Conservation (phyloP, 2,113 vertebrate species). For the Phaethon lepturus region DNA sequence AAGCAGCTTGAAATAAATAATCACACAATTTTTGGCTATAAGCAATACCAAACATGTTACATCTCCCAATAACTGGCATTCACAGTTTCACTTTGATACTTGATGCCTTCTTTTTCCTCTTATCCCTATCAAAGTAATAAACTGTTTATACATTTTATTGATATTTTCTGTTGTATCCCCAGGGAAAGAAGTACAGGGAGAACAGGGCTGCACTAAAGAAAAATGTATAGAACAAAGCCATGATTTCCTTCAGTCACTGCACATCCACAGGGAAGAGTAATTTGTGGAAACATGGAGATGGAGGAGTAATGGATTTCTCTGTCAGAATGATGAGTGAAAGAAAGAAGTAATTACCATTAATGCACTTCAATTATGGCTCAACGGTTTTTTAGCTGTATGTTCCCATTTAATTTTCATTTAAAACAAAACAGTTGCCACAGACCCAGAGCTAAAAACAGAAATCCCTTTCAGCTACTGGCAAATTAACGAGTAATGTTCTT, state of each 20-base stretch:
- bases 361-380: conserved; percentile 87
- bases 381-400: conserved; percentile 65
- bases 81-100: not conserved
- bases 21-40: not conserved
- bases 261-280: conserved; percentile 76
- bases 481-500: conserved; percentile 84
- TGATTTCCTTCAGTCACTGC: conserved; percentile 58
- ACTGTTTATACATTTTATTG: not conserved
- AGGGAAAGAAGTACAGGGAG: not conserved
- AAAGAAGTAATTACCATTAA: conserved; percentile 90
- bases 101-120: not conserved
- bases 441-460: conserved; percentile 81
- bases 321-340: conserved; percentile 92
- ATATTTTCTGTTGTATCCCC: not conserved
- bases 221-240: conserved; percentile 49
- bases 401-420: conserved; percentile 78
- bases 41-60: not conserved
- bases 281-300: conserved; percentile 80
- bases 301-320: conserved; percentile 89
- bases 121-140: not conserved
- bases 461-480: conserved; percentile 85
- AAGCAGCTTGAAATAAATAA: conserved; percentile 26
- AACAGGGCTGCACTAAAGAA: conserved; percentile 9
- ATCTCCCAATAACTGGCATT: not conserved
- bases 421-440: conserved; percentile 81